These are phyloP conservation scores for Clinocottus analis DNA, from an alignment of 2,113 vertebrate species.

Conservation along the genomic window DNA sequence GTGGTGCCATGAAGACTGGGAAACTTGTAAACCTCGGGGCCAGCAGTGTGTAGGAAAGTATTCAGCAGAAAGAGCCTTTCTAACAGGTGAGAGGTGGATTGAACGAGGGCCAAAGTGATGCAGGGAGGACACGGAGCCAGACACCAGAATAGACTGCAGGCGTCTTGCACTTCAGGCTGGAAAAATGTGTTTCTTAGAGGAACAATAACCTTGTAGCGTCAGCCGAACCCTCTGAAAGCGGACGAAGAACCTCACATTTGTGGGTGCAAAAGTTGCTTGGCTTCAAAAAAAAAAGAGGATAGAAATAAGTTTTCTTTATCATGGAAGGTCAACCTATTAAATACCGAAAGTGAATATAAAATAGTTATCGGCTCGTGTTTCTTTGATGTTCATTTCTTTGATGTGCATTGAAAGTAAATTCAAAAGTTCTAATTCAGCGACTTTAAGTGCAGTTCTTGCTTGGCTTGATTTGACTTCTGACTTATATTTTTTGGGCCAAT, in stretches of 20 bases:
- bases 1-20: conserved; percentile 57
- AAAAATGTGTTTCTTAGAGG: background rate
- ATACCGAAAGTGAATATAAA: background rate
- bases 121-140: conserved; percentile 40
- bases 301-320: background rate
- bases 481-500: background rate
- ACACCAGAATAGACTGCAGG: conserved; percentile 7
- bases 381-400: background rate
- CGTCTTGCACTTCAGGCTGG: conserved; percentile 17
- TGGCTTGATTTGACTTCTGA: background rate
- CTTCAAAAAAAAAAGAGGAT: conserved; percentile 15
- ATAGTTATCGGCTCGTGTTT: background rate
- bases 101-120: conserved; percentile 50
- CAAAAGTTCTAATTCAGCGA: background rate
- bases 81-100: conserved; percentile 37
- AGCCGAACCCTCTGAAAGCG: conserved; percentile 1
- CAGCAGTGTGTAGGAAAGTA: conserved; percentile 64
- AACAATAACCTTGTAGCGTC: background rate
- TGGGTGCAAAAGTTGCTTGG: background rate
- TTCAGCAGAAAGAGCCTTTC: conserved; percentile 57
- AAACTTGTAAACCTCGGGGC: conserved; percentile 65
- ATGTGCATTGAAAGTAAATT: background rate
- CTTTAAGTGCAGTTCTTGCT: background rate
- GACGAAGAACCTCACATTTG: background rate
- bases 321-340: background rate